Percentiles rank a stretch among this genome's conserved stretches.
Evolutionary conservation across 2,797 vertebrate genomes (phyloP).

Genomic region (Pempheris klunzingeri): DNA sequence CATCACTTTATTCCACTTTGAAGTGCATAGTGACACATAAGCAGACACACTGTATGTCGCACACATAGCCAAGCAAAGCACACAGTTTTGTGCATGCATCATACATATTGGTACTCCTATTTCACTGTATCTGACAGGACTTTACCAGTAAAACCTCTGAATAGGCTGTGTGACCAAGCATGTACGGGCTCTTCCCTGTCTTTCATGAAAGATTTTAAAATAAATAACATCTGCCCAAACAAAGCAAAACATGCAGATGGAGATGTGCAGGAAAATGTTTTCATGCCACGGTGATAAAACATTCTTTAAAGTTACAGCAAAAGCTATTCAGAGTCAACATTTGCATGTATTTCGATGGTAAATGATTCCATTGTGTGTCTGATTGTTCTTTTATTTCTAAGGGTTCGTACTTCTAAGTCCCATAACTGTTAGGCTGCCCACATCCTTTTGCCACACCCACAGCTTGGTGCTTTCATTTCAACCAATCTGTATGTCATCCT

Average conservation of each 20-base stretch:
- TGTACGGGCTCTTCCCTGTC: constrained; percentile 43
- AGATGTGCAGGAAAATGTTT: constrained; percentile 22
- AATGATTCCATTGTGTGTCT: constrained; percentile 2
- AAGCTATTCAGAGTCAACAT: constrained; percentile 1
- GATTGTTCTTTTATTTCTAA: constrained; percentile 24
- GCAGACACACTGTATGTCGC: background rate
- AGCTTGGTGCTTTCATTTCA: constrained; percentile 39
- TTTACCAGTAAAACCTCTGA: constrained; percentile 10
- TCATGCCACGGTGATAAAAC: background rate
- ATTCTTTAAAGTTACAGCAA: background rate
- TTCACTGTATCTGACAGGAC: constrained; percentile 19
- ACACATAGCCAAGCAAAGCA: constrained; percentile 18
- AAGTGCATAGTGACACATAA: constrained; percentile 11
- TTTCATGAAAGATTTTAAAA: constrained; percentile 48
- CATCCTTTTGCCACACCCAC: constrained; percentile 51
- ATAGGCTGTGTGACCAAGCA: constrained; percentile 30
- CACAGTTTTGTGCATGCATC: background rate
- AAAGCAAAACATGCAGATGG: constrained; percentile 46
- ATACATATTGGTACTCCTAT: constrained; percentile 1
- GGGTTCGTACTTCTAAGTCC: constrained; percentile 28
- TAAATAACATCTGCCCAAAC: constrained; percentile 50
- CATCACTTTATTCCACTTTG: constrained; percentile 3
- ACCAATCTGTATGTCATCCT: constrained; percentile 30
- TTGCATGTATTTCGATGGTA: background rate
- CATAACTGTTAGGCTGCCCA: constrained; percentile 32